Conservation (phyloP, 2,113 vertebrate species). For the Poeciliopsis occidentalis region DNA sequence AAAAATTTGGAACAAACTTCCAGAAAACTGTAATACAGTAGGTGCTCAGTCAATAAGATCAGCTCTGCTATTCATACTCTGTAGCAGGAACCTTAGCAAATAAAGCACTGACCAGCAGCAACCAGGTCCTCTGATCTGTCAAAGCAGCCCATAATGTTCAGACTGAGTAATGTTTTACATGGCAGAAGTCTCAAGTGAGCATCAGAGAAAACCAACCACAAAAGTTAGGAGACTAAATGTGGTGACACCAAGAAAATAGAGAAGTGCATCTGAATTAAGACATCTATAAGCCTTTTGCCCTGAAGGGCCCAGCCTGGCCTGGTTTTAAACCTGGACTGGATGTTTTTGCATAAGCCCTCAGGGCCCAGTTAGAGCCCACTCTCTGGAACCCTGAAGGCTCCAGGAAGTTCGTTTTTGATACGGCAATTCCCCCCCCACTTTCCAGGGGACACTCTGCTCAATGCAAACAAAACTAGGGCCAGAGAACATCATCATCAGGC, state of each 20-base stretch:
- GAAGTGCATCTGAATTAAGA: slow-evolving; percentile 72
- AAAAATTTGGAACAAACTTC: no score
- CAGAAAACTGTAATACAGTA: not conserved
- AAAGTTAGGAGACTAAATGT: slow-evolving; percentile 54
- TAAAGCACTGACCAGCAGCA: slow-evolving; percentile 35
- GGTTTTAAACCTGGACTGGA: no score
- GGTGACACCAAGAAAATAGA: slow-evolving; percentile 31
- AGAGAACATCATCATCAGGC: no score
- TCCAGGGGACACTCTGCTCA: no score
- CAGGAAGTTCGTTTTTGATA: no score
- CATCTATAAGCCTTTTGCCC: slow-evolving; percentile 29
- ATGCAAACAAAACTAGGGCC: no score
- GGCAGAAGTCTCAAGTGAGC: slow-evolving; percentile 49
- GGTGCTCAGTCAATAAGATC: slow-evolving; percentile 4
- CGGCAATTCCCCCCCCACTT: no score
- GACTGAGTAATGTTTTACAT: slow-evolving; percentile 44
- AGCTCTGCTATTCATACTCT: not conserved
- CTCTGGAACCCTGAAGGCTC: no score
- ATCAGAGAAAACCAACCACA: slow-evolving; percentile 43
- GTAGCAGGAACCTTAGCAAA: slow-evolving; percentile 12
- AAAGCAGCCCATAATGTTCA: slow-evolving; percentile 58
- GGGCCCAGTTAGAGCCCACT: no score
- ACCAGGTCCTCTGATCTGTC: slow-evolving; percentile 54
- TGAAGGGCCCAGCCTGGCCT: no score
- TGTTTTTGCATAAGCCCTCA: no score